Conservation (phyloP, 2,888 invertebrate species). For the Drosophila pullipes region DNA sequence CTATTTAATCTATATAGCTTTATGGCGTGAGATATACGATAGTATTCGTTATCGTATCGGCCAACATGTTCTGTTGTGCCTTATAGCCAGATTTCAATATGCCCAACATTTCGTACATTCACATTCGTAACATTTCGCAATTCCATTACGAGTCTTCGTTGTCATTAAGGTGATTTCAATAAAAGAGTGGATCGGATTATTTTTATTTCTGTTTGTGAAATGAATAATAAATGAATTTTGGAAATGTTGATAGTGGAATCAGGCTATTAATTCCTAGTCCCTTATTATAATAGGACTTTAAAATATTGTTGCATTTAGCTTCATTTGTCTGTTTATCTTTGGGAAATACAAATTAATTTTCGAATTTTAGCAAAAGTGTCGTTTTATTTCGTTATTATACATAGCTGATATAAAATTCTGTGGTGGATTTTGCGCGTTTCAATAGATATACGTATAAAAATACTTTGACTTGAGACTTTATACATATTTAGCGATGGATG, state of each 20-base stretch:
- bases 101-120: neutral
- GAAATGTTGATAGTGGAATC: neutral
- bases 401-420: neutral
- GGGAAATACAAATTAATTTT: neutral
- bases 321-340: neutral
- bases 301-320: neutral
- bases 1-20: constrained; percentile 5
- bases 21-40: neutral
- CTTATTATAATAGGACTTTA: neutral
- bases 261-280: neutral
- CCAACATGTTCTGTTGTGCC: neutral
- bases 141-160: neutral
- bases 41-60: neutral
- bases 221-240: neutral
- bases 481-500: neutral
- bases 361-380: neutral
- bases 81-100: neutral
- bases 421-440: neutral
- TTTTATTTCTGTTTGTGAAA: too few relatives aligned
- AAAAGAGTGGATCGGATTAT: neutral
- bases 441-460: neutral
- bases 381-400: neutral
- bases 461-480: neutral
- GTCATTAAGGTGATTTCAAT: neutral
- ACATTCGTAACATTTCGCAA: neutral